Conservation (phyloP, 2,113 vertebrate genomes). For the Carassius gibelio region DNA sequence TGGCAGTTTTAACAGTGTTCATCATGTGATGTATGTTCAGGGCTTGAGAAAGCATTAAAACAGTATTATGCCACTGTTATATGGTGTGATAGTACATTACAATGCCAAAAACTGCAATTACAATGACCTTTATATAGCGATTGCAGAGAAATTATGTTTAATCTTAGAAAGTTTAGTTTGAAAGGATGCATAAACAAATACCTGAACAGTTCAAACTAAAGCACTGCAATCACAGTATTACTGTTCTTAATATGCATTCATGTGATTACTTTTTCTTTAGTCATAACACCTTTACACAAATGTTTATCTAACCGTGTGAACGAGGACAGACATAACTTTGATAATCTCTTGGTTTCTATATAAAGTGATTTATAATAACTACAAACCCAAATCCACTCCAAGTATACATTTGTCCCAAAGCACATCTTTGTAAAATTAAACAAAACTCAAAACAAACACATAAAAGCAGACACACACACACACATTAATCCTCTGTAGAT, state of each 20-base stretch:
- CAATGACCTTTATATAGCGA: not conserved
- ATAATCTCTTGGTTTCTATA: not conserved
- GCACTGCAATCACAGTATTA: not conserved
- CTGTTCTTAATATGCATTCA: not conserved
- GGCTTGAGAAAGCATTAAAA: not conserved
- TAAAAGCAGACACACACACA: not conserved
- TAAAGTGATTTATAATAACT: not conserved
- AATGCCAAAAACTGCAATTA: not conserved
- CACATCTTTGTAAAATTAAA: not conserved
- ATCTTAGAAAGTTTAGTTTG: not conserved
- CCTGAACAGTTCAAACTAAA: not conserved
- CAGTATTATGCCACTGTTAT: not conserved
- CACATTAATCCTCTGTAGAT: not conserved
- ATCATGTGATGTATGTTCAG: not conserved
- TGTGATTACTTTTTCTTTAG: not conserved
- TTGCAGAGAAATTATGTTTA: not conserved
- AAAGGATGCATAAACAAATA: not conserved
- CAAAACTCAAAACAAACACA: not conserved
- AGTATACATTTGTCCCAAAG: not conserved
- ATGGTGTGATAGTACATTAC: too few relatives aligned
- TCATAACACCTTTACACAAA: not conserved
- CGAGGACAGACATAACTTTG: not conserved
- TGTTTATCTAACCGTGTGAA: not conserved
- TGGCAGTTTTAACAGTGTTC: not conserved
- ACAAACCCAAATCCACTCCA: not conserved